Evolutionary conservation across 2,113 vertebrate genomes (phyloP).

Genomic region (Perca flavescens): DNA sequence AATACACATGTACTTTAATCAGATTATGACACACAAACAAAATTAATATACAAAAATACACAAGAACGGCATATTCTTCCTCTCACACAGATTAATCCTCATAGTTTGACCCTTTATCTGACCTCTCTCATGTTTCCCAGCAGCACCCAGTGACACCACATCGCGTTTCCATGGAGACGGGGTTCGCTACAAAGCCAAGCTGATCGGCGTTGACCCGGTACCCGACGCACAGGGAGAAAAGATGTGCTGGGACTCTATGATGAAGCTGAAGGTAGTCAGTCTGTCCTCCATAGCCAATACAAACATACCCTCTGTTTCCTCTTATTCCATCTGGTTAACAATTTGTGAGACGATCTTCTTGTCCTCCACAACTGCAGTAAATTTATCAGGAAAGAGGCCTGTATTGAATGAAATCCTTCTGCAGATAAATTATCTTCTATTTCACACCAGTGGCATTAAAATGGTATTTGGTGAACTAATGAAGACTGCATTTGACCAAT

Average conservation of each 20-base stretch:
- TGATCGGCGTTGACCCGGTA: slow-evolving; percentile 93
- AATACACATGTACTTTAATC: slow-evolving; percentile 20
- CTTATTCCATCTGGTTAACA: neutral
- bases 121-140: slow-evolving; percentile 44
- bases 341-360: neutral
- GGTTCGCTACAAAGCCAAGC: slow-evolving; percentile 87
- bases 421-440: neutral
- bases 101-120: slow-evolving; percentile 12
- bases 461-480: neutral
- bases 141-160: neutral
- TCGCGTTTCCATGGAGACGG: slow-evolving; percentile 83
- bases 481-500: neutral
- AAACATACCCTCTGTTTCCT: neutral
- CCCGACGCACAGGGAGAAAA: slow-evolving; percentile 90
- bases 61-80: neutral
- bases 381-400: neutral
- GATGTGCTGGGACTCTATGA: slow-evolving; percentile 98
- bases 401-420: neutral
- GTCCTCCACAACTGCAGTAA: neutral
- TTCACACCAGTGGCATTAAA: neutral
- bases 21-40: slow-evolving; percentile 16
- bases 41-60: slow-evolving; percentile 8
- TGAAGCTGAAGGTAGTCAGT: slow-evolving; percentile 93
- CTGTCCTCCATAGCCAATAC: neutral
- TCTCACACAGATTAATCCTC: neutral